Evolutionary conservation across 2,888 invertebrate genomes (phyloP), one percentile per base, ranked within the genome.

Genomic region (Ennomos quercinarius): DNA sequence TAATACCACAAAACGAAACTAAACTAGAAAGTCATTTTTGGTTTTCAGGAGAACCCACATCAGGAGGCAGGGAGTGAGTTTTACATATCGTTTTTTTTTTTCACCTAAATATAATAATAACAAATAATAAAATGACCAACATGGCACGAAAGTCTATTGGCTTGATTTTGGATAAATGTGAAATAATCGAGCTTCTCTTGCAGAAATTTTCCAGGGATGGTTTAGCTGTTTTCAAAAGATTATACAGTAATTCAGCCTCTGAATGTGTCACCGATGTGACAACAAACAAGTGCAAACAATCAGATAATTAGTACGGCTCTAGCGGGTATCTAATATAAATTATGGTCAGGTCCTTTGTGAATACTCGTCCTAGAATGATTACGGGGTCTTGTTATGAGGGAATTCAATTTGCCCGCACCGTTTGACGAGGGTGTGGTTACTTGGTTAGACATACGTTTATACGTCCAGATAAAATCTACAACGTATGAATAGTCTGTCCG

Each of bases 391-490:
- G 72, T 77, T 74, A 77, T 70, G 75, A 70, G 79, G 67, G 74
- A 81, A 86, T 87, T 87, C 84, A 87, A 89, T 89, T 86, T 84
- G 81, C 76, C 74, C 72, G 78, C 73, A 71, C 72, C 73, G 74
- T 75, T 80, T 78, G 74, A 78, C 73, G 75, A 78, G 79, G 80
- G 85, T 83, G 86, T 80, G 82, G 78, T 57, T 27, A 27, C 27
- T 27, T 74, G 68, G 73, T 72, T 73, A 80, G 78, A 78, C 76
- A 72, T 70, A 74, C 78, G 78, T 77, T 84, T 83, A 76, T 75
- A 78, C 71, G 74, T 74, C 71, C 68, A 73, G 86, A 89, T 89
- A 82, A 74, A 73, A 89, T 89, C 88, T 80, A 79, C 74, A 75
- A 73, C 80, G 73, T 73, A 78, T 76, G 78, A 80, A 80, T 77